Evolutionary conservation across 1,140 invertebrate species (phyloP).

Genomic region (Sminthurinus signatus): DNA sequence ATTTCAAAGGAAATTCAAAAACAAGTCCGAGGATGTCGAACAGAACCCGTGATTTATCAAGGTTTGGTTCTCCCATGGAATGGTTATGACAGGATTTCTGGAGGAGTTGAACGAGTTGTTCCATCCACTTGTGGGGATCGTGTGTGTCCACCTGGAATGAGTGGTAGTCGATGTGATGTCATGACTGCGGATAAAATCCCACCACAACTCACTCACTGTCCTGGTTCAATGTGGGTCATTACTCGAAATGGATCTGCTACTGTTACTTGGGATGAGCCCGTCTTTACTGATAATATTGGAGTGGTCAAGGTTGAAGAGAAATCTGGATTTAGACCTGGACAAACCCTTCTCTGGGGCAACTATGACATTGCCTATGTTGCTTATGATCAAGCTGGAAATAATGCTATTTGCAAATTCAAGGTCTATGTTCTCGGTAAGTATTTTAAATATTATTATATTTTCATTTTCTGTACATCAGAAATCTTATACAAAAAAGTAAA

Average conservation of each 20-base stretch:
- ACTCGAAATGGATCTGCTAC: constrained; percentile 83
- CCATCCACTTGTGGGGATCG: constrained; percentile 86
- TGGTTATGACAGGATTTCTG: constrained; percentile 78
- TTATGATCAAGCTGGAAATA: constrained; percentile 81
- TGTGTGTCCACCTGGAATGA: constrained; percentile 75
- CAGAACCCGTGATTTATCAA: constrained; percentile 80
- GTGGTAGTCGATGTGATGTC: constrained; percentile 73
- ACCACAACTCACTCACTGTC: constrained; percentile 80
- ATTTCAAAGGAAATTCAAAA: constrained; percentile 89
- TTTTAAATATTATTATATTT: too few relatives aligned
- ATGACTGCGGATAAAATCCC: constrained; percentile 77
- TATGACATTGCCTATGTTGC: constrained; percentile 92
- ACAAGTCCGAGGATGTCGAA: constrained; percentile 77
- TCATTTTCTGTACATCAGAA: too few relatives aligned
- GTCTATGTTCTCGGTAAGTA: constrained; percentile 81
- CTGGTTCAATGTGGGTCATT: constrained; percentile 88
- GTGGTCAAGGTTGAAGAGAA: constrained; percentile 72
- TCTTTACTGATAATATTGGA: constrained; percentile 80
- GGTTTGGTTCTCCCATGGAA: constrained; percentile 84
- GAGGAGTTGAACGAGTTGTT: constrained; percentile 83
- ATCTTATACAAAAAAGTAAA: too few relatives aligned
- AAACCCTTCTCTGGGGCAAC: constrained; percentile 84
- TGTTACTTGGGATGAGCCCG: constrained; percentile 90
- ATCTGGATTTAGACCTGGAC: constrained; percentile 79
- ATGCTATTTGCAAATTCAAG: constrained; percentile 86